A percentile compares a stretch with the other conserved stretches of the same genome.
phyloP scores from a whole-genome alignment of 2,113 vertebrate genomes.

The Corydoras sp. region DNA sequence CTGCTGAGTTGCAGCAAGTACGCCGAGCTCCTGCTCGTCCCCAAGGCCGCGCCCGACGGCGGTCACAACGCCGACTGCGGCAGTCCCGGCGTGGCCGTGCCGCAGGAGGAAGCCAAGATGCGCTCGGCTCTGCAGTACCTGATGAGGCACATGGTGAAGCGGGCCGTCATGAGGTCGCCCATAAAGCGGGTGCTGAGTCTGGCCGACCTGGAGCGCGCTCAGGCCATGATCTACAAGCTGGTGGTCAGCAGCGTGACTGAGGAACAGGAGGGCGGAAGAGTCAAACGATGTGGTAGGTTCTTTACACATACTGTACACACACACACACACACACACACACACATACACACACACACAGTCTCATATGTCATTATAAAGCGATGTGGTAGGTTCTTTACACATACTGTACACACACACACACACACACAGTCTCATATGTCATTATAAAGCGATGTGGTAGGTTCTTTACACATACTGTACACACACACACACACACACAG shows the following conservation, averaged over 20 bases:
- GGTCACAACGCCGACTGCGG: slow-evolving; percentile 85
- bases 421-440: too few species aligned
- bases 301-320: too few species aligned
- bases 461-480: not conserved
- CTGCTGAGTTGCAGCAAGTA: slow-evolving; percentile 97
- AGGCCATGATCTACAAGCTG: slow-evolving; percentile 95
- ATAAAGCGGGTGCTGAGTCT: slow-evolving; percentile 89
- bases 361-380: slow-evolving; percentile 24
- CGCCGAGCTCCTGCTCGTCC: slow-evolving; percentile 88
- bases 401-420: too few species aligned
- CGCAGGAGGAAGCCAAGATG: slow-evolving; percentile 89
- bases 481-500: too few species aligned
- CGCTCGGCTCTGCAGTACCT: slow-evolving; percentile 89
- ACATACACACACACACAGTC: too few species aligned
- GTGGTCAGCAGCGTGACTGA: slow-evolving; percentile 88
- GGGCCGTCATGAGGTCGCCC: slow-evolving; percentile 90
- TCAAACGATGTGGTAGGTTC: slow-evolving; percentile 70
- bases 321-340: too few species aligned
- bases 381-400: slow-evolving; percentile 57
- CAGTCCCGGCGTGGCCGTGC: slow-evolving; percentile 69
- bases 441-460: slow-evolving; percentile 61
- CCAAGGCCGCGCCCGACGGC: slow-evolving; percentile 67
- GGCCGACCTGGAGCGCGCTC: slow-evolving; percentile 86
- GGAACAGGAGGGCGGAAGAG: slow-evolving; percentile 76
- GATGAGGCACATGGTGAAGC: slow-evolving; percentile 97